Evolutionary conservation across 2,797 vertebrate species (phyloP), one percentile per base, ranked within the genome.

Genomic region (Brachyrhaphis roseni): DNA sequence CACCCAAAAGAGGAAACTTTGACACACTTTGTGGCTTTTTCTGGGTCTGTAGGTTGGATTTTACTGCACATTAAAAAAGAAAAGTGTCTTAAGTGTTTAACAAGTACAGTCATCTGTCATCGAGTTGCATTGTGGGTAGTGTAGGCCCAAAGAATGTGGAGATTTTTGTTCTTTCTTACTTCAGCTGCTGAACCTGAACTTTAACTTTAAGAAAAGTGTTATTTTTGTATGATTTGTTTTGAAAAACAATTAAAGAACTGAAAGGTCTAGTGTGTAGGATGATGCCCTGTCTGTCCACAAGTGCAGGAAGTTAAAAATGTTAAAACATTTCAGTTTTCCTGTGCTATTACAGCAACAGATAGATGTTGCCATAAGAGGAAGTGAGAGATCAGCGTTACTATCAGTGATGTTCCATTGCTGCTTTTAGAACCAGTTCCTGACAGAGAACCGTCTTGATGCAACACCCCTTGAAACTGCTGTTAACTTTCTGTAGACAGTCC

Each of bases 1-100:
- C 28, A 26, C n/a, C 62, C 45, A 26, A 57, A 80, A 36, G 79
- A 55, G 71, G 57, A 75, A 59, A 12, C 16, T 64, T 74, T 74
- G 8, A 74, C 72, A 64, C 64, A 47, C 13, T 41, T 31, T 36
- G 31, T 11, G 31, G 10, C 31, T 41, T 62, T 45, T 68, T 20
- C 62, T 46, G 8, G 73, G 15, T 64, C 43, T 47, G 26, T 16
- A 45, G 2, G 12, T 72, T 49, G 20, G 16, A 10, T 31, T 55
- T 75, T 26, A 64, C n/a, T 34, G 72, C 31, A 36, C 57, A 8
- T 13, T 51, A 10, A 28, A 28, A 45, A 12, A 34, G 4, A 34
- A 43, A 51, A 31, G 28, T 4, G 1, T 72, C 1, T 1, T 1
- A 39, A n/a, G 36, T 20, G 46, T 62, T 62, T 36, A 45, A 39